Evolutionary conservation across 2,113 vertebrate genomes (phyloP), one percentile per base, ranked within the genome.

Genomic region (Brachyhypopomus occidentalis): DNA sequence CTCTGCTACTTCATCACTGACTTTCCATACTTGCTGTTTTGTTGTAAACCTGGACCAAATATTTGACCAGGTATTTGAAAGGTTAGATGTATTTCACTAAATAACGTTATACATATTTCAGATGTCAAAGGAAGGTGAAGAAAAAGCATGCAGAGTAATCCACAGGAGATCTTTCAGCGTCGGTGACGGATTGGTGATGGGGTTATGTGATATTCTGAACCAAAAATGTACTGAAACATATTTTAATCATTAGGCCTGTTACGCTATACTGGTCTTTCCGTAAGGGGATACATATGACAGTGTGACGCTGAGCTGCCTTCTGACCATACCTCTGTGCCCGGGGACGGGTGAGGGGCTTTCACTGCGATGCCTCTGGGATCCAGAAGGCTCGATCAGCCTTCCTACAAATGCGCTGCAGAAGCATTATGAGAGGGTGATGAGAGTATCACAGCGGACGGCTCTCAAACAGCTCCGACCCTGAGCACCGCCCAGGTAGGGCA

Each of bases 191-290:
- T 34, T 70, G 66, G 34, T 52, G 45, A 52, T 52, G n/a, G 36
- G 66, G 34, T 38, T 70, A 11, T 14, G 45, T 52, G 66, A n/a
- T 70, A 22, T 70, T 19, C 11, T 19, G 20, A 41, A 19, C 66
- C 34, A 41, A 41, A 41, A 70, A n/a, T 38, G 23, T 22, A 38
- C 66, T 20, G 66, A 38, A 70, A 70, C 66, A 70, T 70, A 70
- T 70, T 70, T 70, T 41, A 70, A n/a, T 41, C 34, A 70, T 70
- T 70, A 70, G 7, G 19, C 9, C 2, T 1, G 74, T 63, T 63
- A 45, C 58, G 74, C 36, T 59, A 8, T 27, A 23, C 5, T 76
- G 58, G 41, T 62, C 22, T 63, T 76, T 62, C 59, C 8, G 59
- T 64, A 25, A 45, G 20, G 58, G 23, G 38, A 48, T 41, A 64